Evolutionary conservation across 2,113 vertebrate genomes (phyloP).

Genomic region (Hypocryptadius cinnamomeus): DNA sequence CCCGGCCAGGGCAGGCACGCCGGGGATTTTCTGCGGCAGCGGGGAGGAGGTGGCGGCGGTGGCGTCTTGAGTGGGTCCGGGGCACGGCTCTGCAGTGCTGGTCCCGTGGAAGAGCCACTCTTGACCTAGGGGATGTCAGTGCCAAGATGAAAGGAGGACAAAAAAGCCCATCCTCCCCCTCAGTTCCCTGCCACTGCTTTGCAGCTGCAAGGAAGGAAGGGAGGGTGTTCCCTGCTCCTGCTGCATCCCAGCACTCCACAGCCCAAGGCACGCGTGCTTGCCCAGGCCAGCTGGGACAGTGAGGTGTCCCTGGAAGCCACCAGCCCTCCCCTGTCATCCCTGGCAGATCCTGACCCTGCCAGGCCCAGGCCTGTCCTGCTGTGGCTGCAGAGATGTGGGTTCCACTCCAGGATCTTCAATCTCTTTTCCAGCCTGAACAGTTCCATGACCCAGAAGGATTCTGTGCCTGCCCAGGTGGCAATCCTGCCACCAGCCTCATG

Average conservation of each 20-base stretch:
- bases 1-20: not conserved
- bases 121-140: not conserved
- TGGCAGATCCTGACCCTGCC: not conserved
- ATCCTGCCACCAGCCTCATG: not conserved
- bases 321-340: not conserved
- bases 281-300: not conserved
- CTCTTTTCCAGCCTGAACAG: not conserved
- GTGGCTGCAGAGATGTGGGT: not conserved
- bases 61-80: not conserved
- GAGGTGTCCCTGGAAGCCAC: not conserved
- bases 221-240: not conserved
- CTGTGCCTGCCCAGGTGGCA: too few relatives aligned
- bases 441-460: not conserved
- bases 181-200: not conserved
- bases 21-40: not conserved
- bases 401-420: not conserved
- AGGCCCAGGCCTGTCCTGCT: not conserved
- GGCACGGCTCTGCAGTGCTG: not conserved
- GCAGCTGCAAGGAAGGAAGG: not conserved
- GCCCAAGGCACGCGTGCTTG: rapidly evolving
- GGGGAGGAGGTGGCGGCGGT: rapidly evolving
- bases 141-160: not conserved
- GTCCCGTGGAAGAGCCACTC: rapidly evolving
- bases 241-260: not conserved
- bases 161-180: not conserved